phyloP scores from a whole-genome alignment of 2,888 invertebrate species.

The Eledona agricola region DNA sequence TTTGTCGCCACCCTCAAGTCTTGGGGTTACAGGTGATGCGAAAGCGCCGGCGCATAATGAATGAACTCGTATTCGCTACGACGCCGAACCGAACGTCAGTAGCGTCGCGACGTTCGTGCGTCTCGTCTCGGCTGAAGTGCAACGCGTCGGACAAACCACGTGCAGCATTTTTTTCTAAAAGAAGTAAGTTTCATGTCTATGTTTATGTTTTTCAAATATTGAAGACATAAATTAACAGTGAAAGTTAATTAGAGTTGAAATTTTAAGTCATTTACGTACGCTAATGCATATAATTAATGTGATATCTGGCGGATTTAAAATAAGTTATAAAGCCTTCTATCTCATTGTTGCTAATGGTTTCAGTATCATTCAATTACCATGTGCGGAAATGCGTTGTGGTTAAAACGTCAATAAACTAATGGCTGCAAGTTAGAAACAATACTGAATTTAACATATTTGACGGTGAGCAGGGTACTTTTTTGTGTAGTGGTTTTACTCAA shows the following conservation, averaged over 20 bases:
- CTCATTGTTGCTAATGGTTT: conserved; percentile 2
- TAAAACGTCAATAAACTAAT: no score
- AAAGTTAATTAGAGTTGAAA: no score
- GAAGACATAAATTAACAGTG: no score
- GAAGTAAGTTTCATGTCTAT: conserved; percentile 14
- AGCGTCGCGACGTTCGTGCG: conserved; percentile 42
- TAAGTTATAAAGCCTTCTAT: conserved; percentile 24
- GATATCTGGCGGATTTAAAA: conserved; percentile 19
- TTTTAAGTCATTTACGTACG: no score
- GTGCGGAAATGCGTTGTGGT: no score
- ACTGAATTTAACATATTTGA: no score
- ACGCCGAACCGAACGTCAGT: conserved; percentile 36
- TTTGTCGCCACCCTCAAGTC: conserved; percentile 4
- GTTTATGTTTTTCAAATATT: no score
- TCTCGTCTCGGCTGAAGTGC: conserved; percentile 6
- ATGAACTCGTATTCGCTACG: conserved; percentile 20
- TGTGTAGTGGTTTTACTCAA: no score
- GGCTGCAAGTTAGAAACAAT: no score
- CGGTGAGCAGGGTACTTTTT: no score
- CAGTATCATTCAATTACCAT: no score
- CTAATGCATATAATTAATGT: conserved; percentile 15
- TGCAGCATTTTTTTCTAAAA: conserved; percentile 7
- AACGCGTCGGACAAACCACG: conserved; percentile 23
- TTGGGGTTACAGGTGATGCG: conserved; percentile 14
- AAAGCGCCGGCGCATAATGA: conserved; percentile 36